phyloP scores from a whole-genome alignment of 2,797 vertebrate species.

The Trachops cirrhosus region DNA sequence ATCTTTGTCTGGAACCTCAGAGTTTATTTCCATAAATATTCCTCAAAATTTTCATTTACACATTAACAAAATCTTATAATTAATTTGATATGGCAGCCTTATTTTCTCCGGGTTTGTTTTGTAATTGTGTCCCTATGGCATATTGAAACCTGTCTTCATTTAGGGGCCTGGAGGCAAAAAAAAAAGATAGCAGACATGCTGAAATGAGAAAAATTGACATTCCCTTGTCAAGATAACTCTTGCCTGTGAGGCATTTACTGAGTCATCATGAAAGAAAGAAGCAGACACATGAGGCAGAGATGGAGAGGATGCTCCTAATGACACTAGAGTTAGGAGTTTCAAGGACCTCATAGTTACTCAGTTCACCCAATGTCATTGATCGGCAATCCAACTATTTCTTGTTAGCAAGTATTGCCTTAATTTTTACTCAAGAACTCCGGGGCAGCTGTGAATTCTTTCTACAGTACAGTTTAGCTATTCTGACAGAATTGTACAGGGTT shows the following conservation, averaged over 20 bases:
- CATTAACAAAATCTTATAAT: neutral
- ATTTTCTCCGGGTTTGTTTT: neutral
- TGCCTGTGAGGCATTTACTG: neutral
- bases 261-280: neutral
- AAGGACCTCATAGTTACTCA: neutral
- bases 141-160: neutral
- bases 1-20: neutral
- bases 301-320: neutral
- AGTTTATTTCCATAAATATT: neutral
- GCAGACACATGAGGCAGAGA: neutral
- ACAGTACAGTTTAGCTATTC: neutral
- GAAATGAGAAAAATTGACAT: slow-evolving; percentile 22
- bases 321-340: neutral
- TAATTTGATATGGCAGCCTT: neutral
- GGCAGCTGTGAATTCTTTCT: neutral
- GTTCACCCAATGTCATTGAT: neutral
- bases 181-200: neutral
- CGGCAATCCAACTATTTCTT: neutral
- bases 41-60: neutral
- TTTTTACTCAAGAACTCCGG: neutral
- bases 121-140: neutral
- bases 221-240: neutral
- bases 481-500: neutral
- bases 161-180: neutral
- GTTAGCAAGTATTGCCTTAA: neutral